Evolutionary conservation across 1,140 invertebrate genomes (phyloP).

Genomic region (Drosophila azteca): DNA sequence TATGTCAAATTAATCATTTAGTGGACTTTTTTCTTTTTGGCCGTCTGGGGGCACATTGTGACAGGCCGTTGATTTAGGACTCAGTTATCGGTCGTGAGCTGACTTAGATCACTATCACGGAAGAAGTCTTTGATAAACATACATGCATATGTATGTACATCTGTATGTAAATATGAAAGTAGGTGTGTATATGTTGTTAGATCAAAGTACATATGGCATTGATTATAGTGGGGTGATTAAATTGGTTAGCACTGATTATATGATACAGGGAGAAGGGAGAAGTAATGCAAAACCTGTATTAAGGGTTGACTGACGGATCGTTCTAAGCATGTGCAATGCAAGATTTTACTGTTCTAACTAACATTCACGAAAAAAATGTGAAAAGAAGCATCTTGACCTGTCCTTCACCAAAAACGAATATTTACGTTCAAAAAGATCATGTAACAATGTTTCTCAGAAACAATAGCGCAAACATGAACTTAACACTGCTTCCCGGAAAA

Average conservation of each 20-base stretch:
- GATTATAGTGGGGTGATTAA: slow-evolving; percentile 15
- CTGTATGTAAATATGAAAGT: too few species aligned
- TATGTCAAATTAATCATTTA: slow-evolving; percentile 76
- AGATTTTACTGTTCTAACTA: not conserved
- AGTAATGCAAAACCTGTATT: too few species aligned
- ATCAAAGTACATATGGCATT: slow-evolving; percentile 34
- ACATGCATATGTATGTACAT: too few species aligned
- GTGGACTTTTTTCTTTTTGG: slow-evolving; percentile 3
- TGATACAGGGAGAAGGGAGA: too few species aligned
- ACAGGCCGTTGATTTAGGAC: slow-evolving; percentile 65
- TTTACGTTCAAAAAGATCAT: not conserved
- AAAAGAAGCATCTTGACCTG: too few species aligned
- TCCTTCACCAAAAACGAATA: too few species aligned
- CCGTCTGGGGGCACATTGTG: slow-evolving; percentile 22
- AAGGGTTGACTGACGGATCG: too few species aligned
- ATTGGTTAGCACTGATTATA: not conserved
- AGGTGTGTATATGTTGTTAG: slow-evolving; percentile 1
- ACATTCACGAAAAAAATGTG: too few species aligned
- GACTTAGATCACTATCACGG: slow-evolving; percentile 34
- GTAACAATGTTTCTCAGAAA: slow-evolving; percentile 64
- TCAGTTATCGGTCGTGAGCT: slow-evolving; percentile 46
- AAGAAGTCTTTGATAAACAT: not conserved
- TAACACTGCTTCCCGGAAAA: slow-evolving; percentile 76
- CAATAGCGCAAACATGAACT: slow-evolving; percentile 72
- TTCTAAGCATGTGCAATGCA: too few species aligned